Base-by-base conservation (phyloP, 2,888 invertebrate species). In the Encarsia formosa region DNA sequence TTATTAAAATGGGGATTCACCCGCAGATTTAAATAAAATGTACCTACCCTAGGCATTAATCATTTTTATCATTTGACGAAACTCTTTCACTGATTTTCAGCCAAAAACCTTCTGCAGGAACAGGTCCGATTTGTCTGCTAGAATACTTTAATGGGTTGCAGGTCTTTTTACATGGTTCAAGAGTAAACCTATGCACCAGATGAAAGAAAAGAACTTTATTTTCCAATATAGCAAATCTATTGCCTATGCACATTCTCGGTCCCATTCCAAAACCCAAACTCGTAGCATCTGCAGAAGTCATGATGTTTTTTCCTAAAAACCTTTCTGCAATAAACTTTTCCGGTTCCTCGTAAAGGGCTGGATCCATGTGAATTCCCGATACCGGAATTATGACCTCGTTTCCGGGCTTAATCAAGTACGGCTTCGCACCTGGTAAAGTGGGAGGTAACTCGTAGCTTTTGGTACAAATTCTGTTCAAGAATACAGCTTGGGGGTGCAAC, bases 201-300 rank as follows among this genome's bases (percentile, higher is more conserved):
- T 65, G 47, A 23, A 60, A 65, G 8, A 67, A 5, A n/a, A 62
- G 4, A 0, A 68, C 52, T 43, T 69, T 70, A 2, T 57, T 35
- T 26, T 64, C 63, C 54, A 68, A 49, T 15, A 68, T 59, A 0
- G 78, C 77, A 52, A 79, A 79, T 49, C 78, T 70, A 31, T 65
- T 66, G 0, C 63, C 69, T 5, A 69, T 64, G 42, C 68, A 69
- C 9, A 57, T 49, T 40, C 68, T 56, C 0, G 66, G 68, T 0
- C 68, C 69, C 1, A 62, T 26, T 1, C 68, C 68, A 19, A 69
- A 69, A 1, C 68, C 65, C 0, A 64, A 13, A 29, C 56, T 66
- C 1, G 52, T 54, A 32, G 22, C 44, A 3, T 57, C 52, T 31
- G 47, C 53, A 0, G 42, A 35, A 2, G 58, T 45, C 11, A 55